These are phyloP conservation scores for Anthrax anthrax DNA, from an alignment of 2,888 invertebrate genomes.

Conservation along the genomic window DNA sequence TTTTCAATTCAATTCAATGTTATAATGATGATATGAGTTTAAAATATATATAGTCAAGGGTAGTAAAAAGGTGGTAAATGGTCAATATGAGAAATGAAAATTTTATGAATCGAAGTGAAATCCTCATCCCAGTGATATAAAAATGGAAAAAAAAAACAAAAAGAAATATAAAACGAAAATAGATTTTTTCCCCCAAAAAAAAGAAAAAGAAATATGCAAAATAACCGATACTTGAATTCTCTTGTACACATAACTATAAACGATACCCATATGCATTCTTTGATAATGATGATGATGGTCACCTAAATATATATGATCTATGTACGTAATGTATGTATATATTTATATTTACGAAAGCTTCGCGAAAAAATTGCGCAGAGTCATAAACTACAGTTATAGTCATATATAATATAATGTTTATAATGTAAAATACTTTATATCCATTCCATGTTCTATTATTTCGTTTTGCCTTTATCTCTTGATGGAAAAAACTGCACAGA, in stretches of 20 bases:
- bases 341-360: slow-evolving; percentile 3
- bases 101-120: not conserved
- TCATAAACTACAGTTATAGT: not conserved
- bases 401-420: too few relatives aligned
- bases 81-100: not conserved
- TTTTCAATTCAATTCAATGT: not conserved
- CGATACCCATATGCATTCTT: not conserved
- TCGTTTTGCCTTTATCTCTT: slow-evolving; percentile 4
- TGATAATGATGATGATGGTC: too few relatives aligned
- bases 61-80: not conserved
- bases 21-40: too few relatives aligned
- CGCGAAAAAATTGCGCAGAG: slow-evolving; percentile 3
- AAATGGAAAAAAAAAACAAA: not conserved
- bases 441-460: not conserved
- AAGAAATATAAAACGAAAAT: too few relatives aligned
- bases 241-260: not conserved
- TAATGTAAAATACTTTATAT: slow-evolving; percentile 4
- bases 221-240: slow-evolving; percentile 8
- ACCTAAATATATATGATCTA: too few relatives aligned
- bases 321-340: too few relatives aligned
- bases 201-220: not conserved
- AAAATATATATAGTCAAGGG: too few relatives aligned
- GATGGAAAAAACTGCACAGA: not conserved
- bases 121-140: not conserved
- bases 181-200: too few relatives aligned